Percentiles rank a stretch among this genome's conserved stretches.
Conservation (phyloP, 1,140 invertebrate genomes). For the Metaphire vulgaris region DNA sequence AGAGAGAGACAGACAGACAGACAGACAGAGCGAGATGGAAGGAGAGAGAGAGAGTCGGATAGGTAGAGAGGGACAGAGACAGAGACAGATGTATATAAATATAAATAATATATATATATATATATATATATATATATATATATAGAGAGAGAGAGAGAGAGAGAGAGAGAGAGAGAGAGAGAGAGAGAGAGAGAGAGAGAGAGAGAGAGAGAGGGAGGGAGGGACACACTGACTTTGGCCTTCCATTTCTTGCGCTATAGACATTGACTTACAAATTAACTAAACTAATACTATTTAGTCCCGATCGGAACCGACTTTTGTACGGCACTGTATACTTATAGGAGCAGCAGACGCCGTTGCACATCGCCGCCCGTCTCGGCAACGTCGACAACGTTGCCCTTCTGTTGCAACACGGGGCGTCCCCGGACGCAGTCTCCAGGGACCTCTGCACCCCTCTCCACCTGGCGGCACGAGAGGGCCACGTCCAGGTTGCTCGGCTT, state of each 20-base stretch:
- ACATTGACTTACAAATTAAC: too few species aligned
- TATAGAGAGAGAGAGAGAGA: too few species aligned
- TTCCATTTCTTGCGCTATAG: too few species aligned
- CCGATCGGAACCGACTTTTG: too few species aligned
- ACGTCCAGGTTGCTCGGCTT: constrained; percentile 88
- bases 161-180: too few species aligned
- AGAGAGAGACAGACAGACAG: background rate
- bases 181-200: too few species aligned
- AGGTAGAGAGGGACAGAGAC: background rate
- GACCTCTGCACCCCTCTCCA: constrained; percentile 98
- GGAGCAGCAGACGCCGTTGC: constrained; percentile 87
- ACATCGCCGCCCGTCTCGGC: constrained; percentile 85
- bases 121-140: too few species aligned
- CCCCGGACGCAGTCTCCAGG: constrained; percentile 86
- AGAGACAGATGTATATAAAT: background rate
- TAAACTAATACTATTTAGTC: too few species aligned
- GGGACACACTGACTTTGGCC: too few species aligned
- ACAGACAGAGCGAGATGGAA: background rate
- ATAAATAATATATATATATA: background rate
- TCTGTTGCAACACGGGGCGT: constrained; percentile 79
- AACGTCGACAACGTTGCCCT: constrained; percentile 93
- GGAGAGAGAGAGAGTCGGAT: background rate
- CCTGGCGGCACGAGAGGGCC: constrained; percentile 97
- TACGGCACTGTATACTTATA: too few species aligned
- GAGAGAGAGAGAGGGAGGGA: too few species aligned